Percentiles rank a stretch among this genome's conserved stretches.
Evolutionary conservation across 2,888 invertebrate species (phyloP).

Genomic region (Agrotis exclamationis): DNA sequence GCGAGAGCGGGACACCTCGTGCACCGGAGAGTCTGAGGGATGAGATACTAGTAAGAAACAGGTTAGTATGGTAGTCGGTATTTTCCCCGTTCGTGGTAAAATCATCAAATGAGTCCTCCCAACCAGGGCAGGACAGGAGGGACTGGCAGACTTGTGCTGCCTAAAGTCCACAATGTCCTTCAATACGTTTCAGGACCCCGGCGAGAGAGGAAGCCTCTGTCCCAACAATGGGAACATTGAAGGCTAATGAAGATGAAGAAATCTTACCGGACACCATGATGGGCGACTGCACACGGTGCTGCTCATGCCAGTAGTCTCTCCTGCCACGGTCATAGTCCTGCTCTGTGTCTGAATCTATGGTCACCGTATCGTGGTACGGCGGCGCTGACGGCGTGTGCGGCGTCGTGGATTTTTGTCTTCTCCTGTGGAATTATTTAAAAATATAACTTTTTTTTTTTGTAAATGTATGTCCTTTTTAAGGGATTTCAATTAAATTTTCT

Average conservation of each 20-base stretch:
- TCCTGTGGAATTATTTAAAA: conserved; percentile 67
- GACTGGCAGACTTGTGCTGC: too few species aligned
- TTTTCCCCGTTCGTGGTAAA: too few species aligned
- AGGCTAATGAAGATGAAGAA: too few species aligned
- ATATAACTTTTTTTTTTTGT: neutral
- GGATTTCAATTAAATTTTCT: neutral
- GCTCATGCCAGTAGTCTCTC: conserved; percentile 85
- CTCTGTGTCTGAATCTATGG: conserved; percentile 87
- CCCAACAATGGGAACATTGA: too few species aligned
- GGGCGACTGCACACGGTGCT: conserved; percentile 79
- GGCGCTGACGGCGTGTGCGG: conserved; percentile 94
- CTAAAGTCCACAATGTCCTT: too few species aligned
- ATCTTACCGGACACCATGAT: conserved; percentile 85
- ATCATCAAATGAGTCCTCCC: too few species aligned
- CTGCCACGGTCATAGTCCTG: conserved; percentile 82
- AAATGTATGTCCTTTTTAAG: too few species aligned
- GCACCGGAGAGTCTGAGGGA: conserved; percentile 81
- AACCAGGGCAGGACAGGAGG: too few species aligned
- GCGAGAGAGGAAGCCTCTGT: too few species aligned
- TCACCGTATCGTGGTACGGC: conserved; percentile 90
- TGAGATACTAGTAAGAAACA: too few species aligned
- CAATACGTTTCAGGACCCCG: too few species aligned
- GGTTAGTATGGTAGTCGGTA: neutral
- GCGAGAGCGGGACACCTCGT: conserved; percentile 70
- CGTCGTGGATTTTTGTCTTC: conserved; percentile 89